phyloP scores from a whole-genome alignment of 92 coral and sea anemone species.

The Epizoanthus illoricatus region DNA sequence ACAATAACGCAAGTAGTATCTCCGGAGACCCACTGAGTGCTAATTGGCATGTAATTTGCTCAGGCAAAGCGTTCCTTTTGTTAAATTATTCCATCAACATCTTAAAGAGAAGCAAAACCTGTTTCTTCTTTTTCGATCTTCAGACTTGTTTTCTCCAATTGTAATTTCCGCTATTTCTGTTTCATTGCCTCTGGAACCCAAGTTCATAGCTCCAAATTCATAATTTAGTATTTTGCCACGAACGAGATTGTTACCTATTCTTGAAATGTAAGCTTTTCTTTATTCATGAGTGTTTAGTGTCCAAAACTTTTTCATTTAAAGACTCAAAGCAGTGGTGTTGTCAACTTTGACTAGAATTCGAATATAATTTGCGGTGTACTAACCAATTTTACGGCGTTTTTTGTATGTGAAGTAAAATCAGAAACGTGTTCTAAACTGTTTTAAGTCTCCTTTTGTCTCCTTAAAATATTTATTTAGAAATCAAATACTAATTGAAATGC shows the following conservation, averaged over 20 bases:
- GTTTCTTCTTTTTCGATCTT: neutral
- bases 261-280: slow-evolving; percentile 40
- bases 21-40: slow-evolving; percentile 74
- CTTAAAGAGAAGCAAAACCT: neutral
- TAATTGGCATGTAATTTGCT: slow-evolving; percentile 91
- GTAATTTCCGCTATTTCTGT: neutral
- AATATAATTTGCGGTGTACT: neutral
- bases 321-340: neutral
- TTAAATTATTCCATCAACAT: slow-evolving; percentile 22
- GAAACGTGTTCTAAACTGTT: slow-evolving; percentile 16
- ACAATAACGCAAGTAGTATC: slow-evolving; percentile 19
- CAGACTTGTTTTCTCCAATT: neutral
- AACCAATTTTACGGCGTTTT: no score
- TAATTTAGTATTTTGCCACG: slow-evolving; percentile 46
- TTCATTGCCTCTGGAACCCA: slow-evolving; percentile 12
- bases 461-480: slow-evolving; percentile 41
- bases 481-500: slow-evolving; percentile 42
- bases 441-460: slow-evolving; percentile 31
- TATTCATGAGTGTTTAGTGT: slow-evolving; percentile 24
- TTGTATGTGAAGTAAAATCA: neutral
- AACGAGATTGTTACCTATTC: slow-evolving; percentile 26
- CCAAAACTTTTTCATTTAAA: neutral
- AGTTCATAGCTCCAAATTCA: slow-evolving; percentile 28
- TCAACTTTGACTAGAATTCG: neutral
- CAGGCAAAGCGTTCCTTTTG: slow-evolving; percentile 59